Conservation (phyloP, 2,113 vertebrate genomes). For the Mesocricetus auratus region DNA sequence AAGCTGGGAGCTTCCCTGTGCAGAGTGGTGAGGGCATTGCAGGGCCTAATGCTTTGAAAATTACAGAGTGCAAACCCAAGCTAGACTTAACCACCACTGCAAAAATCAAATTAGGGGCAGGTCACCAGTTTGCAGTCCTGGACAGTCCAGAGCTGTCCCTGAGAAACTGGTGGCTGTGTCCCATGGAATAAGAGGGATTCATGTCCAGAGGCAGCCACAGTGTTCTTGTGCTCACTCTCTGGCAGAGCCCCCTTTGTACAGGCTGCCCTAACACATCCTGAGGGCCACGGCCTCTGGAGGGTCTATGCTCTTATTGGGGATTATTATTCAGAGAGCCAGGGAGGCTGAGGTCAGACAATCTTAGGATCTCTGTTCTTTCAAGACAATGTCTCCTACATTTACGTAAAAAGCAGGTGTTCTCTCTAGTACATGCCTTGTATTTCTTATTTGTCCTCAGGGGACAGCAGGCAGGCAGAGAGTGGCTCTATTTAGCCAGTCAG, state of each 20-base stretch:
- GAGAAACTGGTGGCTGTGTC: not conserved
- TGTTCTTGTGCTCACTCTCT: not conserved
- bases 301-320: not conserved
- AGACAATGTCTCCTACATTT: not conserved
- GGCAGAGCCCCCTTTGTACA: not conserved
- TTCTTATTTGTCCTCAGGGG: slow-evolving; percentile 24
- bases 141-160: not conserved
- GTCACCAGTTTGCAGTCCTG: not conserved
- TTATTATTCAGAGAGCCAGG: not conserved
- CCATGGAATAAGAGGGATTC: not conserved
- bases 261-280: not conserved
- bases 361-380: slow-evolving; percentile 30
- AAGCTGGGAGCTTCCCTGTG: not conserved
- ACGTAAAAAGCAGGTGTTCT: not conserved
- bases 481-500: not conserved
- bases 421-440: not conserved
- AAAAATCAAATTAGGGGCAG: not conserved
- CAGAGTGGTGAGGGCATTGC: not conserved
- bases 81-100: fast-evolving
- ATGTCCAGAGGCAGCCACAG: fast-evolving
- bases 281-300: not conserved
- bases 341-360: not conserved
- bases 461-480: not conserved
- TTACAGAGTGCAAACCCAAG: not conserved
- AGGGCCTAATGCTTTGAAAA: not conserved